A percentile compares a stretch with the other conserved stretches of the same genome.
phyloP scores from a whole-genome alignment of 2,888 invertebrate genomes.

The Tiliacea aurago region DNA sequence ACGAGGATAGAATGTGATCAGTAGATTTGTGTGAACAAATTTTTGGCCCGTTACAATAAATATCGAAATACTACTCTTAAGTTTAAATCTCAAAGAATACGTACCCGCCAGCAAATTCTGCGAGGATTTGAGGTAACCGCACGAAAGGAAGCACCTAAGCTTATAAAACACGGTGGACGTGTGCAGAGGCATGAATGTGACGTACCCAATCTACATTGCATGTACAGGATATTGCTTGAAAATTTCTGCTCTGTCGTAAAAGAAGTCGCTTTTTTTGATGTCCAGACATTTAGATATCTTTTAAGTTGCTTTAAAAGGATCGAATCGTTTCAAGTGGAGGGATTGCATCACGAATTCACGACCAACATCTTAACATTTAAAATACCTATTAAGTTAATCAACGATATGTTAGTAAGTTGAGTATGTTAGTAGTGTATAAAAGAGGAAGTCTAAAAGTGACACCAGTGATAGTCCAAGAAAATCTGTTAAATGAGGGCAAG shows the following conservation, averaged over 20 bases:
- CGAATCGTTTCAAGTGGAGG: slow-evolving; percentile 28
- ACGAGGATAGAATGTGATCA: too few relatives aligned
- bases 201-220: slow-evolving; percentile 19
- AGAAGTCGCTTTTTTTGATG: slow-evolving; percentile 35
- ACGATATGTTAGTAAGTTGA: neutral
- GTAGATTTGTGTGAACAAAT: too few relatives aligned
- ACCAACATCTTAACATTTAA: slow-evolving; percentile 6
- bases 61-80: neutral
- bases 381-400: neutral
- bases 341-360: slow-evolving; percentile 7
- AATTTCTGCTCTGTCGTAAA: slow-evolving; percentile 30
- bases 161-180: slow-evolving; percentile 25
- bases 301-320: slow-evolving; percentile 15
- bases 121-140: slow-evolving; percentile 18
- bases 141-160: slow-evolving; percentile 38
- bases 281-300: slow-evolving; percentile 9
- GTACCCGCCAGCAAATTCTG: neutral
- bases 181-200: slow-evolving; percentile 32
- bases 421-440: too few relatives aligned
- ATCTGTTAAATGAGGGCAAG: too few relatives aligned
- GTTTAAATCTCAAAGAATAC: neutral
- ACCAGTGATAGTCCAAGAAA: too few relatives aligned
- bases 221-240: slow-evolving; percentile 44
- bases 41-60: neutral
- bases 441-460: too few relatives aligned